Conservation (phyloP, 2,888 invertebrate genomes). For the Sabatieria punctata region DNA sequence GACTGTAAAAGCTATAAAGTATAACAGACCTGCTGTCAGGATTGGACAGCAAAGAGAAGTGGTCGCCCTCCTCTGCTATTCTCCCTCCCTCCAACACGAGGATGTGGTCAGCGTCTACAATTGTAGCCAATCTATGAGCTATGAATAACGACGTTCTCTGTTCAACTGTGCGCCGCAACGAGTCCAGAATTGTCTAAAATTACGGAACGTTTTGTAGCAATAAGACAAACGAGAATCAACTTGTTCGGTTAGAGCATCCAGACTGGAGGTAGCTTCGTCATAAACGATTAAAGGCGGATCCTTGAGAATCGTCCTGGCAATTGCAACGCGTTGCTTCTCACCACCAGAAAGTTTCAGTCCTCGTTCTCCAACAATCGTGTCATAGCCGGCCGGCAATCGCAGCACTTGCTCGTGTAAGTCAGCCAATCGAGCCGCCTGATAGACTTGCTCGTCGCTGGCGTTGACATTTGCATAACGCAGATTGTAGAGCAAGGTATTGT, state of each 20-base stretch:
- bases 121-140: slow-evolving; percentile 84
- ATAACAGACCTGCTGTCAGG: too few relatives aligned
- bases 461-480: slow-evolving; percentile 74
- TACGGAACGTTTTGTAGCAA: background rate
- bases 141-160: slow-evolving; percentile 90
- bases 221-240: too few relatives aligned
- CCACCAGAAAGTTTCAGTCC: slow-evolving; percentile 90
- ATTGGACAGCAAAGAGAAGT: too few relatives aligned
- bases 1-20: too few relatives aligned
- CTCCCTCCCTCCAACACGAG: too few relatives aligned
- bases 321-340: slow-evolving; percentile 94
- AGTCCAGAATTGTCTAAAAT: slow-evolving; percentile 66
- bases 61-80: too few relatives aligned
- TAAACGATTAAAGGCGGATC: slow-evolving; percentile 80
- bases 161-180: slow-evolving; percentile 61
- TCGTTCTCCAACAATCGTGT: slow-evolving; percentile 77
- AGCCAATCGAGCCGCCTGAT: slow-evolving; percentile 70
- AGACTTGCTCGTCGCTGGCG: slow-evolving; percentile 54
- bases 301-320: slow-evolving; percentile 88
- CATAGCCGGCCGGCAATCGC: slow-evolving; percentile 43
- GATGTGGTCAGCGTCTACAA: too few relatives aligned
- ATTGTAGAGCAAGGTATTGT: slow-evolving; percentile 81
- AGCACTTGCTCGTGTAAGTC: slow-evolving; percentile 74
- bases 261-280: slow-evolving; percentile 92
- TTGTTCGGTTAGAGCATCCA: slow-evolving; percentile 91